Evolutionary conservation across 1,140 invertebrate species (phyloP), one percentile per base, ranked within the genome.

Genomic region (Lanistes nyassanus): DNA sequence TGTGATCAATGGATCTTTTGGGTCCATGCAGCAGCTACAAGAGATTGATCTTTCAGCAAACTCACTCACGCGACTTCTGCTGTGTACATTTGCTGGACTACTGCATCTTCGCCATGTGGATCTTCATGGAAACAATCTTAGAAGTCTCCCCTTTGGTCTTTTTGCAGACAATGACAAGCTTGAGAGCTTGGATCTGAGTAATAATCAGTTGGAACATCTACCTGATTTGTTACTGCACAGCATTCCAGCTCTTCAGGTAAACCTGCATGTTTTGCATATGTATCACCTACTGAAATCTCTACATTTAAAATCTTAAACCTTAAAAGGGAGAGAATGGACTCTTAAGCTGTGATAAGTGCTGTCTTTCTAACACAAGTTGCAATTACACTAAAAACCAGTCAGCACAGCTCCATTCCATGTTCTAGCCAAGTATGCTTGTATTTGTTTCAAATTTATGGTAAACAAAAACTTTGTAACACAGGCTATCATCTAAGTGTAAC

Each of bases 11-110:
- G 69, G 62, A 19, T 74, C 76, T n/a, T 80, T 83, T 39, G 77
- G 71, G 2, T 42, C 64, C 34, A 69, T 82, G 71, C 58, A 64
- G 11, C 73, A 83, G n/a, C 76, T 87, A 37, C 79, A 79, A 55
- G 56, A 81, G 2, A 71, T 87, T 7, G 79, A 82, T 72, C 75
- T 87, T 13, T 82, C 83, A 11, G n/a, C 76, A n/a, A 86, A 86
- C 55, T 71, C 53, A 21, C 78, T 87, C 37, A 73, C 75, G 36
- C 58, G 53, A 2, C 60, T 88, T 21, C 72, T 78, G 29, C 70
- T 39, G 23, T 60, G 79, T 42, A 76, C 78, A 16, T 79, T 88
- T 31, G 55, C 55, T 3, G 77, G 81, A 37, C 71, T 88, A 19
- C 39, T 68, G 26, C 70, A 82, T 23, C 74, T 87, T n/a, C 79